Percentiles rank a stretch among this genome's conserved stretches.
phyloP scores from a whole-genome alignment of 2,113 vertebrate species.

The Crypturellus undulatus region DNA sequence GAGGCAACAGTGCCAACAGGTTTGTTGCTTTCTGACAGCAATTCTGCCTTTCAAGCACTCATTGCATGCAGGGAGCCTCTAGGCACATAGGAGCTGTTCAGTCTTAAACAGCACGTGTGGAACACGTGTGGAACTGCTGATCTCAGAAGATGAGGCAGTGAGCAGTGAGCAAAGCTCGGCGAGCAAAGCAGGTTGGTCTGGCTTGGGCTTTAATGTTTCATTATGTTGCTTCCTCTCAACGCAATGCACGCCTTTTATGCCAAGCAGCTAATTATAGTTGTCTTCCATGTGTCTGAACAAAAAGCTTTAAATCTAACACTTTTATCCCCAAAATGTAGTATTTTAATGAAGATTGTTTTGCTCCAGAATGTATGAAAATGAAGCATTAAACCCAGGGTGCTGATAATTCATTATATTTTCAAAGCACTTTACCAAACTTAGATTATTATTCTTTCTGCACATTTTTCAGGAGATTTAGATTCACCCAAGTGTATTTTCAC shows the following conservation, averaged over 20 bases:
- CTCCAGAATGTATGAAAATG: not conserved
- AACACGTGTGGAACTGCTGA: not conserved
- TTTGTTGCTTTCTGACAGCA: not conserved
- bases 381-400: not conserved
- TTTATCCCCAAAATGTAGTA: not conserved
- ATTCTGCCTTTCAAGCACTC: not conserved
- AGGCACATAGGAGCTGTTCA: not conserved
- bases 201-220: constrained; percentile 30
- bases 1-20: rapidly evolving
- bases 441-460: not conserved
- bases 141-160: not conserved
- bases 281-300: constrained; percentile 43
- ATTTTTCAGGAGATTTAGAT: not conserved
- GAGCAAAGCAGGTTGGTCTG: constrained; percentile 58
- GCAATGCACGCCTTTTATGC: not conserved
- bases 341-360: not conserved
- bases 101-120: not conserved
- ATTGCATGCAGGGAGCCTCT: not conserved
- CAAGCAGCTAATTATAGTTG: constrained; percentile 26
- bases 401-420: not conserved
- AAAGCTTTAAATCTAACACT: not conserved
- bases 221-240: constrained; percentile 53
- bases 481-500: not conserved
- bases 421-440: not conserved
- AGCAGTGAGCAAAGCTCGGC: not conserved